Conservation (phyloP, 2,113 vertebrate species). For the Phylloscopus trochilus region DNA sequence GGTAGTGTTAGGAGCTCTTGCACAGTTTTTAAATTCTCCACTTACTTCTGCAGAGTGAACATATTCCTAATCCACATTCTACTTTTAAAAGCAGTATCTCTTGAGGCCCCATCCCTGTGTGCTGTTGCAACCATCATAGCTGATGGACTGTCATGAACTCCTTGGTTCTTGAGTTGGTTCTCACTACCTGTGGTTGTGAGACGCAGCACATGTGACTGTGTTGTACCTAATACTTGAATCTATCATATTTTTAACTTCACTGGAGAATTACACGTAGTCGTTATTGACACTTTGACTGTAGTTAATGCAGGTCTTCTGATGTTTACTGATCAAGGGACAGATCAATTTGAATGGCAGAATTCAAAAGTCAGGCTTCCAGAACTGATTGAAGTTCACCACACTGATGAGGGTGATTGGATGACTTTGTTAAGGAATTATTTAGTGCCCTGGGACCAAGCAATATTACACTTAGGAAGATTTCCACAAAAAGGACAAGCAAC, state of each 20-base stretch:
- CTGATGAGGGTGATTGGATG: neutral
- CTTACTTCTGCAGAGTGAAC: neutral
- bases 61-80: neutral
- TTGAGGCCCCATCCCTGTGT: neutral
- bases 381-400: neutral
- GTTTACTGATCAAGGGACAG: neutral
- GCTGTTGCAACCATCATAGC: neutral
- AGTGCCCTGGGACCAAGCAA: neutral
- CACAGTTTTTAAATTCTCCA: neutral
- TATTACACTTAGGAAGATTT: neutral
- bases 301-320: neutral
- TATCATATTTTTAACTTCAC: neutral
- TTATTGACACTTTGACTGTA: neutral
- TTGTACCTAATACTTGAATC: neutral
- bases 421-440: neutral
- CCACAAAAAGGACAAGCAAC: neutral
- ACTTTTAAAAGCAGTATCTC: neutral
- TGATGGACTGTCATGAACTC: neutral
- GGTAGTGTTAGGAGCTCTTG: neutral
- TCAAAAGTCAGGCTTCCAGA: neutral
- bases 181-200: neutral
- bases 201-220: neutral
- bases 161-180: neutral
- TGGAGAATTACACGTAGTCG: neutral
- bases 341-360: neutral